Evolutionary conservation across 2,888 invertebrate species (phyloP), one percentile per base, ranked within the genome.

Genomic region (Cybosia mesomella): DNA sequence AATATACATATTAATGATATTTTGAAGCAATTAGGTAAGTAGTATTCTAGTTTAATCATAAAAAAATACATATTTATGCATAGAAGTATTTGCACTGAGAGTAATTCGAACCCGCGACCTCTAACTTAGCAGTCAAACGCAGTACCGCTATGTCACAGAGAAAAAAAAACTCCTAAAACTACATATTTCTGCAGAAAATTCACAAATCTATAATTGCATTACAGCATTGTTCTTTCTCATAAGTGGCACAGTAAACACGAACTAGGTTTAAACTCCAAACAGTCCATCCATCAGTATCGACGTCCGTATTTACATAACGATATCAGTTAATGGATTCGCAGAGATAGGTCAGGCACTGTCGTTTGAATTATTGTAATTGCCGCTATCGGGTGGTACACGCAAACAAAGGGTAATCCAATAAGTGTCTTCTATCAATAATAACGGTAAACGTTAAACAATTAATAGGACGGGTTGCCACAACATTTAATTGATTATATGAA

Each of bases 321-420:
- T 83, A 83, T 83, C 81, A 83, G 84, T 83, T 85, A 88, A 89
- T 89, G 85, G 85, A 83, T 82, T 80, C 76, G 36, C 83, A 74
- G 83, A 85, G 89, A 89, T 88, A 89, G 88, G 85, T 85, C 86
- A 84, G 85, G 83, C 81, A 70, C 81, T 80, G 83, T 83, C 76
- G 74, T 80, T 82, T 91, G 89, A 91, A 86, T 91, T 89, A 91
- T 89, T 88, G 90, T 88, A 88, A 90, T 89, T 84, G 89, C 81
- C 66, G 54, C 66, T 72, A 76, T 75, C 78, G 80, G 73, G 59
- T 68, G 62, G 49, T 34, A 49, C 53, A 57, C 24, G 66, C 74
- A 76, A 82, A 83, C 79, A 79, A 34, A 58, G 49, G 22, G 64
- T 62, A 58, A 64, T 64, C 32, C 39, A 24, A 36, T 59, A 64